Conservation (phyloP, 2,888 invertebrate genomes). For the Euplexia lucipara region DNA sequence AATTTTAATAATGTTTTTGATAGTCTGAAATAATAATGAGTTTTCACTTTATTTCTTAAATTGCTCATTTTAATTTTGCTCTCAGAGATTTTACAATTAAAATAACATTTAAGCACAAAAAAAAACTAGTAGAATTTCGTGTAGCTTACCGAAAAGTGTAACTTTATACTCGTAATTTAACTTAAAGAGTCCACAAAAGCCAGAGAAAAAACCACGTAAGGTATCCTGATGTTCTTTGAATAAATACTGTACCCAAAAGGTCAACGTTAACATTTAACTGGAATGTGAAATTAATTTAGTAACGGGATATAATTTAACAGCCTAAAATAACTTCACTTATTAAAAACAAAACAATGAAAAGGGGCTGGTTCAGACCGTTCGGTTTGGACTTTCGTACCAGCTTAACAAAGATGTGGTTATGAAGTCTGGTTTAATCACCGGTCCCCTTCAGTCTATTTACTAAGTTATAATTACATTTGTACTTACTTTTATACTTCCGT, state of each 20-base stretch:
- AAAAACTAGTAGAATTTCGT: neutral
- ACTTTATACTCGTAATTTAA: neutral
- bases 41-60: neutral
- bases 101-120: neutral
- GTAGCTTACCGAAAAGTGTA: neutral
- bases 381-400: constrained; percentile 41
- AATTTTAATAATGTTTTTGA: constrained; percentile 27
- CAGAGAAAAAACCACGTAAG: constrained; percentile 13
- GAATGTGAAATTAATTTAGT: constrained; percentile 71
- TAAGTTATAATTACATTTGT: constrained; percentile 60
- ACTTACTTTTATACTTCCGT: constrained; percentile 39
- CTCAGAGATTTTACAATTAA: neutral
- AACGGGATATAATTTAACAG: constrained; percentile 66
- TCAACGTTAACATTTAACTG: constrained; percentile 65
- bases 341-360: constrained; percentile 60
- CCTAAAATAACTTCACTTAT: constrained; percentile 71
- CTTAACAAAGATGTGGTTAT: constrained; percentile 49
- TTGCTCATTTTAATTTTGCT: neutral
- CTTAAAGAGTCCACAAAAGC: neutral
- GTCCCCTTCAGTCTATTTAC: constrained; percentile 43
- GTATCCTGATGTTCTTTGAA: constrained; percentile 42
- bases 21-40: neutral
- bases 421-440: constrained; percentile 53
- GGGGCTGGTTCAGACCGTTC: constrained; percentile 45
- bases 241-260: constrained; percentile 65